Evolutionary conservation across 2,113 vertebrate genomes (phyloP).

Genomic region (Pteruthius melanotis): DNA sequence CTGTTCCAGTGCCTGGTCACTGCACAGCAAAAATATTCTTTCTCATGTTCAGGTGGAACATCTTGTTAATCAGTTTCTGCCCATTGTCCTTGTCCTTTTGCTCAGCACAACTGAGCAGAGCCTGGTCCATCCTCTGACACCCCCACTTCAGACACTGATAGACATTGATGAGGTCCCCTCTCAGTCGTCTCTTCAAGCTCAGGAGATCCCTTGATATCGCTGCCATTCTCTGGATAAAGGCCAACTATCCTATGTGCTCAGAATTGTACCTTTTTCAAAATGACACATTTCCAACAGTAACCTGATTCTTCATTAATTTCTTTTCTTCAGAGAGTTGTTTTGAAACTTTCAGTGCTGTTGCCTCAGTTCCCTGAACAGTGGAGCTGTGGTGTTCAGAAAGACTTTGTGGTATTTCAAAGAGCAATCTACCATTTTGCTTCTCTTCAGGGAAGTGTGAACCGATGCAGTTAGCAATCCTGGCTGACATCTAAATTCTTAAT

Average conservation of each 20-base stretch:
- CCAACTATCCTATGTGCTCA: background rate
- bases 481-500: conserved; percentile 32
- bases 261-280: background rate
- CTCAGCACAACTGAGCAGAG: background rate
- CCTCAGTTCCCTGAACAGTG: background rate
- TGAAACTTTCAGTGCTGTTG: background rate
- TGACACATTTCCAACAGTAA: background rate
- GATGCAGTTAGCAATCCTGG: background rate
- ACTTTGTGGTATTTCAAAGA: background rate
- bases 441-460: conserved; percentile 16
- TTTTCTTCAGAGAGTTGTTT: background rate
- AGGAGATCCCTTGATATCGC: background rate
- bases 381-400: background rate
- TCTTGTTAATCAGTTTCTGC: background rate
- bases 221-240: background rate
- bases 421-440: background rate
- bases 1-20: background rate
- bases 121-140: too few species aligned
- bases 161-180: background rate
- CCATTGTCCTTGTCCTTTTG: background rate
- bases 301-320: background rate
- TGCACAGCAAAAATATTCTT: background rate
- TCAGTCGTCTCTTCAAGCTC: background rate
- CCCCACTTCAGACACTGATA: background rate
- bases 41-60: background rate